Conservation (phyloP, 1,140 invertebrate genomes). For the Linepithema humile region DNA sequence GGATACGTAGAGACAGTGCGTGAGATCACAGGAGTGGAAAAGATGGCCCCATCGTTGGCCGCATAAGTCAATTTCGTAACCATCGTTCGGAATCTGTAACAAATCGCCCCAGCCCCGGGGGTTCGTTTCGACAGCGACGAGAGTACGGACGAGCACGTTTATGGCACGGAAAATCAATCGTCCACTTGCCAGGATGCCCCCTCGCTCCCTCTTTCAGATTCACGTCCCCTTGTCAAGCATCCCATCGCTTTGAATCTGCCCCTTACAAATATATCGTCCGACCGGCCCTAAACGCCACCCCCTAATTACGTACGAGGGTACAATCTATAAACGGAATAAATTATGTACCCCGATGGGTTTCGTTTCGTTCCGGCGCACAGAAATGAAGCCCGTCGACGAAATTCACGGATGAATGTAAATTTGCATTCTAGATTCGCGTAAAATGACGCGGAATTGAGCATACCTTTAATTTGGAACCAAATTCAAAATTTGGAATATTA, state of each 20-base stretch:
- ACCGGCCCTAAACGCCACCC: slow-evolving; percentile 45
- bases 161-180: slow-evolving; percentile 72
- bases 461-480: not conserved
- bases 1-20: not conserved
- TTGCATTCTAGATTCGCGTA: not conserved
- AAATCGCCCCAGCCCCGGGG: slow-evolving; percentile 63
- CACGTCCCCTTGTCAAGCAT: not conserved
- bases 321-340: slow-evolving; percentile 71
- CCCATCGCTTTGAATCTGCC: slow-evolving; percentile 12
- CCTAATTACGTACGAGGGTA: slow-evolving; percentile 18
- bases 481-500: not conserved
- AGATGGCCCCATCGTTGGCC: not conserved
- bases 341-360: slow-evolving; percentile 64
- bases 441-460: not conserved
- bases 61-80: slow-evolving; percentile 62
- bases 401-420: slow-evolving; percentile 30
- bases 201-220: slow-evolving; percentile 23
- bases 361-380: slow-evolving; percentile 44
- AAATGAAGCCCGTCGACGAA: slow-evolving; percentile 10
- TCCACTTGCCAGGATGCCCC: slow-evolving; percentile 25
- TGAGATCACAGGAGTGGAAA: slow-evolving; percentile 29
- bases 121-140: slow-evolving; percentile 51
- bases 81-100: slow-evolving; percentile 57
- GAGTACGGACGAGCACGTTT: slow-evolving; percentile 39
- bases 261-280: slow-evolving; percentile 71